These are phyloP conservation scores for Pangasius larnaudii DNA, from an alignment of 2,797 vertebrate species.

Conservation along the genomic window DNA sequence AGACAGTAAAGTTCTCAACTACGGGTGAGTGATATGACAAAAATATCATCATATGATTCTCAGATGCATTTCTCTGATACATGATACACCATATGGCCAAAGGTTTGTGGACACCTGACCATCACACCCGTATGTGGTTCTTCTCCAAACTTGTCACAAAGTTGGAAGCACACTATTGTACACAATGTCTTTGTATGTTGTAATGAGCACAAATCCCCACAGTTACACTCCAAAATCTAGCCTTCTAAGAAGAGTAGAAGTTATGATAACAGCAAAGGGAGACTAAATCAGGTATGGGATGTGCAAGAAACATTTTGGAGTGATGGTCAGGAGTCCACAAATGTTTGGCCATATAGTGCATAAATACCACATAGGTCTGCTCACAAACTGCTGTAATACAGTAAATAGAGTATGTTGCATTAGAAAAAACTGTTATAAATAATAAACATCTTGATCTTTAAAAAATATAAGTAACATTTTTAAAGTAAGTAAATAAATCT, in stretches of 20 bases:
- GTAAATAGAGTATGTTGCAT: not conserved
- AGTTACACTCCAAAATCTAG: not conserved
- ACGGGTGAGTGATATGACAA: not conserved
- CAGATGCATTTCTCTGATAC: too few relatives aligned
- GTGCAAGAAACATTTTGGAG: not conserved
- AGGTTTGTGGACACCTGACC: not conserved
- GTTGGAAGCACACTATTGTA: not conserved
- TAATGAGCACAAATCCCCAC: not conserved
- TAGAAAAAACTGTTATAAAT: not conserved
- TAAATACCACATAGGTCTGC: not conserved
- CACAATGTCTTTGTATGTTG: not conserved
- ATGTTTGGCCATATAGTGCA: not conserved
- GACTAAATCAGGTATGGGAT: not conserved
- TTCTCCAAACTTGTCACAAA: too few relatives aligned
- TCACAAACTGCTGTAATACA: not conserved
- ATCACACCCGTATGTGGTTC: not conserved
- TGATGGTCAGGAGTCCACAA: not conserved
- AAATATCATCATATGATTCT: not conserved
- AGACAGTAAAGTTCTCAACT: not conserved
- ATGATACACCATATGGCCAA: too few relatives aligned
- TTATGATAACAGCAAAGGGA: not conserved
- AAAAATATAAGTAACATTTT: not conserved
- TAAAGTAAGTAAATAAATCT: not conserved
- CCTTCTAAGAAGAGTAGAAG: not conserved
- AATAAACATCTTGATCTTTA: not conserved